Evolutionary conservation across 2,797 vertebrate species (phyloP).

Genomic region (Cyprinodon diabolis): DNA sequence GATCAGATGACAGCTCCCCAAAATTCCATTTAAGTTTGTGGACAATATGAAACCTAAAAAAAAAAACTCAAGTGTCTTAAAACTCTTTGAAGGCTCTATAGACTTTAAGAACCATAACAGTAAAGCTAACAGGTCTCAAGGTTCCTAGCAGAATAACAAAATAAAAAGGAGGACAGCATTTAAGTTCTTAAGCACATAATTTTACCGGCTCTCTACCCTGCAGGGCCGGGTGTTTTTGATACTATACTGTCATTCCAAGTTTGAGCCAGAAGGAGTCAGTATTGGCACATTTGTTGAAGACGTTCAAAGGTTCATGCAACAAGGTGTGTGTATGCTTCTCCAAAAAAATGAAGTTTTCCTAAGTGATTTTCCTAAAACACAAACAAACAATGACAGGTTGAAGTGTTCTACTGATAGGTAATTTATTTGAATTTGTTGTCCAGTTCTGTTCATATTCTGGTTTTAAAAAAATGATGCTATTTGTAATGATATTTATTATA

Average conservation of each 20-base stretch:
- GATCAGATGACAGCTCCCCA: neutral
- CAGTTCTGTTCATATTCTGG: constrained; percentile 40
- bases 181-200: neutral
- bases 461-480: constrained; percentile 22
- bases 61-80: neutral
- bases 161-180: neutral
- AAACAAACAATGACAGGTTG: constrained; percentile 36
- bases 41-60: neutral
- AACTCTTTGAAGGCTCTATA: neutral
- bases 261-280: constrained; percentile 74
- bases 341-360: constrained; percentile 40
- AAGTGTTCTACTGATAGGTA: constrained; percentile 34
- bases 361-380: constrained; percentile 43
- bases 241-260: constrained; percentile 24
- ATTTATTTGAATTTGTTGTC: constrained; percentile 43
- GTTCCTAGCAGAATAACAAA: neutral
- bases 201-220: neutral
- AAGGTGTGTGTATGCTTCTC: constrained; percentile 13
- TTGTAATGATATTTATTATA: constrained; percentile 43
- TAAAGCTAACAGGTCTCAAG: neutral
- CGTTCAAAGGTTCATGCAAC: constrained; percentile 9
- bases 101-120: neutral
- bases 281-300: constrained; percentile 54
- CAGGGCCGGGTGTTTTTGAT: neutral
- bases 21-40: neutral